Conservation (phyloP, 1,140 invertebrate genomes). For the Portunus trituberculatus region DNA sequence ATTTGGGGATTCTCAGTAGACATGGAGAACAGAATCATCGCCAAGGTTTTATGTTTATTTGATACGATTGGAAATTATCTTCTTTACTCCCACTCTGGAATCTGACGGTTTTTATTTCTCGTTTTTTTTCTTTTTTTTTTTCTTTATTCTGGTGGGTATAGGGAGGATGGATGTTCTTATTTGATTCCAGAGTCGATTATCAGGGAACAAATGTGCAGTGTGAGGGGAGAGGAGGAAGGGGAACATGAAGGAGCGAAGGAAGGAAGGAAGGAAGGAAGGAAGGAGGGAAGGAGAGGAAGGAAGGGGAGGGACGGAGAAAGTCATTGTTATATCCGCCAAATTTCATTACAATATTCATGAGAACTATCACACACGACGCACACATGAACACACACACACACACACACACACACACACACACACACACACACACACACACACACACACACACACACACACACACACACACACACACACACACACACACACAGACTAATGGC, state of each 20-base stretch:
- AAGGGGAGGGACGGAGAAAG: not conserved
- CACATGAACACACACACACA: slow-evolving; percentile 3
- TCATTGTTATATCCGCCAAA: slow-evolving; percentile 1
- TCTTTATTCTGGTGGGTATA: no score
- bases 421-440: not conserved
- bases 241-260: not conserved
- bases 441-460: not conserved
- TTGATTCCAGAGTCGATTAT: not conserved
- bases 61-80: not conserved
- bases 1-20: not conserved
- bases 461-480: slow-evolving; percentile 3
- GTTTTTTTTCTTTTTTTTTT: no score
- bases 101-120: not conserved
- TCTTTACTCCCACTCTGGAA: not conserved
- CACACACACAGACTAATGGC: not conserved
- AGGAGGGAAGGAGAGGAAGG: not conserved
- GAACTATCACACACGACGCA: not conserved
- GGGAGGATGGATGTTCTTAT: not conserved
- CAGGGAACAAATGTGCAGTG: not conserved
- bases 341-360: slow-evolving; percentile 24
- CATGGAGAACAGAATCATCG: not conserved
- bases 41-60: not conserved
- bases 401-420: not conserved
- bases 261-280: not conserved
- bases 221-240: not conserved